Base-by-base conservation (phyloP, 2,113 vertebrate genomes). In the Smithornis capensis region DNA sequence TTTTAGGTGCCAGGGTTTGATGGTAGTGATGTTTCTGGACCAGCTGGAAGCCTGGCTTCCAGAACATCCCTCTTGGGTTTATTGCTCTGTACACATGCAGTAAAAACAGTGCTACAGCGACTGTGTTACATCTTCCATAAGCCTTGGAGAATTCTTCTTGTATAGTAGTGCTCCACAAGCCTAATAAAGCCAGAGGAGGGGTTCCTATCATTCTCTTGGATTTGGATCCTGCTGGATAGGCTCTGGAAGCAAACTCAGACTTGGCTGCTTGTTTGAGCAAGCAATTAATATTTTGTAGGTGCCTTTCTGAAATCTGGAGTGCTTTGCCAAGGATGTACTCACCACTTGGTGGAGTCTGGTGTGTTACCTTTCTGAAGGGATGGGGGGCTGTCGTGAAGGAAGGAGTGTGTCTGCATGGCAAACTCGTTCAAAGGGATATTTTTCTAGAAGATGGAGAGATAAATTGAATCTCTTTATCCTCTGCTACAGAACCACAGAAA, bases 161-260 rank as follows among this genome's bases (percentile, higher is more conserved):
- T 4, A 23, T 8, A 16, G 13, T 19, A 15, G 33, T 14, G 10
- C 14, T 40, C 24, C 14, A 44, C 5, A 1, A 1, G 37, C n/a
- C 19, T 23, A 14, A 50, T 62, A 79, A 89, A 83, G 33, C 22
- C 28, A 28, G 38, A 55, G 82, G 17, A 81, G 71, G 70, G 27
- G 27, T 52, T 87, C 40, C 22, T 35, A 0, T 52, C 0, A 0
- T 57, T 53, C 21, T 19, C 19, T 27, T 59, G 45, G 28, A 9
- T 87, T 79, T 76, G 42, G n/a, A 74, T 92, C 42, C 35, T 94
- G 22, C 77, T 92, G 59, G 37, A 19, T 7, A 1, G 31, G 15
- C 44, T 84, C 40, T 45, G 78, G 88, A 62, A 73, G 24, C 28
- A 64, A 62, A 65, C 37, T 84, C 52, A 14, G 57, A 19, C 27